Base-by-base conservation (phyloP, 2,888 invertebrate genomes). In the Thecophora atra region DNA sequence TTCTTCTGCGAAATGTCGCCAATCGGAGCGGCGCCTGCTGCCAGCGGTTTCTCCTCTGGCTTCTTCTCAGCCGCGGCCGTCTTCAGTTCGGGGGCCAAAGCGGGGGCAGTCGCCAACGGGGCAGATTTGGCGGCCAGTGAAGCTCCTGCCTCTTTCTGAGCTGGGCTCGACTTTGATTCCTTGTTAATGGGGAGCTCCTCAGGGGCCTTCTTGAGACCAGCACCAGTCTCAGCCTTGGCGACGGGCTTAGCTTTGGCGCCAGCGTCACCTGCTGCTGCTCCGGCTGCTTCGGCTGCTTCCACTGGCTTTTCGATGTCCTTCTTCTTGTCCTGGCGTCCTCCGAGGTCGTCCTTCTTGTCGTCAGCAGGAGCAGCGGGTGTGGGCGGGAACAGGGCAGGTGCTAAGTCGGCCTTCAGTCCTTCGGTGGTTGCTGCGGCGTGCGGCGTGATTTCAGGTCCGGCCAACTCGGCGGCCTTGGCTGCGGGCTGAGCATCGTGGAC, bases 311-410 rank as follows among this genome's bases (percentile, higher is more conserved):
- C 64, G 37, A 75, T 71, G 15, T 69, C 73, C 28, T 69, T 73
- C 75, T 79, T 63, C 70, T 78, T 75, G 77, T 81, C 81, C 74
- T 81, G 81, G 52, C 81, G 81, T 52, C 76, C 80, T 0, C 78
- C 21, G 54, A 8, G 1, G 6, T 54, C 54, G 19, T 54, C 54
- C 54, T 79, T 79, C 73, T 79, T 79, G 30, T 79, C 75, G 19
- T 66, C 47, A 19, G 73, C 70, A 60, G 73, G 73, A 13, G 52
- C 51, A 21, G 75, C 72, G 37, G 73, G 71, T 70, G 70, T 72
- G 6, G n/a, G n/a, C n/a, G n/a, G n/a, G n/a, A n/a, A n/a, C n/a
- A n/a, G 72, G 73, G 75, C 74, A 37, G 51, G 56, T 19, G 8
- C 54, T 42, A 24, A 72, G 71, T 37, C 76, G 72, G 5, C 76